Percentiles rank a stretch among this genome's conserved stretches.
These are phyloP conservation scores for Pocillopora verrucosa DNA, from an alignment of 64 coral and sea anemone species.

Conservation along the genomic window DNA sequence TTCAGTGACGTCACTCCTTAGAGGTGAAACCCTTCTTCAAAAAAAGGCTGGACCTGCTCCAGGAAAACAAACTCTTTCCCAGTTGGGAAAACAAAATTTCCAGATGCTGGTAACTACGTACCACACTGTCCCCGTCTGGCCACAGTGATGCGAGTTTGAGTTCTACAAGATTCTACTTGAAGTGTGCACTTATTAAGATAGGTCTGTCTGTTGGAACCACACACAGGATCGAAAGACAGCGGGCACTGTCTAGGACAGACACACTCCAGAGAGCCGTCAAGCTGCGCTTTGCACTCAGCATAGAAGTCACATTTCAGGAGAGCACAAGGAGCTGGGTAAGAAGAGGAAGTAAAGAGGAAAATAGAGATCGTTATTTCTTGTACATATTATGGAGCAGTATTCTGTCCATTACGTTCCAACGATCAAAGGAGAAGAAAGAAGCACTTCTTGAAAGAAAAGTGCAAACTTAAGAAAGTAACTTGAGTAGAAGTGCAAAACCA, in stretches of 20 bases:
- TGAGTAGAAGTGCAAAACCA: no score
- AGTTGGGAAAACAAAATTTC: neutral
- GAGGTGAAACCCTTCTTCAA: neutral
- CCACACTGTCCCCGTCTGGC: conserved; percentile 63
- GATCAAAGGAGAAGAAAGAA: no score
- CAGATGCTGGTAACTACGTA: neutral
- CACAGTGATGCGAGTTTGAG: conserved; percentile 67
- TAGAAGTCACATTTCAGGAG: conserved; percentile 88
- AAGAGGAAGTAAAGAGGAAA: neutral
- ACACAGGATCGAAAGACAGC: conserved; percentile 77
- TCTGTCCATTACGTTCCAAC: no score
- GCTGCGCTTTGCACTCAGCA: conserved; percentile 55
- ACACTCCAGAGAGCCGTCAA: conserved; percentile 78
- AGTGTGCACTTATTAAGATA: conserved; percentile 87
- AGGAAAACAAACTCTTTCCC: neutral
- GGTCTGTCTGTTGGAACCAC: conserved; percentile 73
- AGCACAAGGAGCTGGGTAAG: conserved; percentile 74
- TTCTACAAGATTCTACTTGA: conserved; percentile 63
- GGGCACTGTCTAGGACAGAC: conserved; percentile 82
- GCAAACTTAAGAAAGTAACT: no score
- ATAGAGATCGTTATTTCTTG: neutral
- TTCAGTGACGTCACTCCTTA: neutral
- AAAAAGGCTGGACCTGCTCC: neutral
- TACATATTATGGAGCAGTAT: no score
- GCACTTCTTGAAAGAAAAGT: no score